phyloP scores from a whole-genome alignment of 2,888 invertebrate genomes.

The Eupithecia inturbata region DNA sequence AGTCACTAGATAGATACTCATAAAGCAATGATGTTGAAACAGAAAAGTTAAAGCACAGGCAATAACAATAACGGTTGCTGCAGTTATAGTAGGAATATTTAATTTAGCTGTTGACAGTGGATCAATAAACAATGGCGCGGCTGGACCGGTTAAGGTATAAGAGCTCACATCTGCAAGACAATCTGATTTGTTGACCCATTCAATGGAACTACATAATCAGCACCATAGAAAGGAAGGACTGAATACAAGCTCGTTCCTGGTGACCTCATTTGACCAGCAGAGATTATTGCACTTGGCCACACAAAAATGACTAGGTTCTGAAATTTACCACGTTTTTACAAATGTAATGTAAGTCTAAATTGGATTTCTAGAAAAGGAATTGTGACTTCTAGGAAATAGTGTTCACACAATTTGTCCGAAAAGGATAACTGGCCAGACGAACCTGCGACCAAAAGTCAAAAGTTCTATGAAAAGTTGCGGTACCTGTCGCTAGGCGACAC shows the following conservation, averaged over 20 bases:
- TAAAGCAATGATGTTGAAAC: constrained; percentile 32
- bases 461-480: neutral
- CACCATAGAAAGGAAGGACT: constrained; percentile 28
- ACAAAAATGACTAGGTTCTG: neutral
- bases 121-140: constrained; percentile 48
- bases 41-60: constrained; percentile 32
- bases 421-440: neutral
- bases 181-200: constrained; percentile 44
- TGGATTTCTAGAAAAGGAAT: neutral
- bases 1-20: neutral
- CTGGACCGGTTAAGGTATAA: constrained; percentile 38
- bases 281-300: constrained; percentile 2
- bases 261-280: constrained; percentile 28
- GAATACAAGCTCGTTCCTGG: constrained; percentile 25
- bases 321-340: neutral
- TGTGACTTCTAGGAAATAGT: neutral
- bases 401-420: neutral
- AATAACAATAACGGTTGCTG: constrained; percentile 47
- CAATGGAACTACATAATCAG: constrained; percentile 37
- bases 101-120: constrained; percentile 46
- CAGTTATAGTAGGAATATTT: constrained; percentile 50
- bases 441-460: neutral
- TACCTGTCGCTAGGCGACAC: neutral
- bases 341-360: neutral
- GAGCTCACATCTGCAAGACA: constrained; percentile 35